These are phyloP conservation scores for Gnatocerus cornutus DNA, from an alignment of 2,888 invertebrate species.

Conservation along the genomic window DNA sequence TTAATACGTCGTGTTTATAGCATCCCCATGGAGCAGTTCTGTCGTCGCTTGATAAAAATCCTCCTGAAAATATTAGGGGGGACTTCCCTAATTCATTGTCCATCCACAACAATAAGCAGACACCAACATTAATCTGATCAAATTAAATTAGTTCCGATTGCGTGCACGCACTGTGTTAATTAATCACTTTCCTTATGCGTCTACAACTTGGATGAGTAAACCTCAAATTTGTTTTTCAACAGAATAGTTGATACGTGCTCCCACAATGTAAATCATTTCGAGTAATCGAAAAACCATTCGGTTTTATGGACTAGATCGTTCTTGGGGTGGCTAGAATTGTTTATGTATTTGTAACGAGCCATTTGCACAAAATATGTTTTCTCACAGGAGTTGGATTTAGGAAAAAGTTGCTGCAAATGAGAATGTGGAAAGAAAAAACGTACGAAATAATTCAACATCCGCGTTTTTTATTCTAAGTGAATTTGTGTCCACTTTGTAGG, in stretches of 20 bases:
- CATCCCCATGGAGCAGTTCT: not conserved
- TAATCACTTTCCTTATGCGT: constrained; percentile 39
- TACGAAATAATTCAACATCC: too few species aligned
- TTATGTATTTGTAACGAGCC: constrained; percentile 29
- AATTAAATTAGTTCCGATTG: constrained; percentile 48
- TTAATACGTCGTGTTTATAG: constrained; percentile 32
- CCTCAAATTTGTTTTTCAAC: not conserved
- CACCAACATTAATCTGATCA: constrained; percentile 43
- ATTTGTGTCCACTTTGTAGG: too few species aligned
- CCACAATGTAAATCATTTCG: constrained; percentile 19
- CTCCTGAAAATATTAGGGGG: constrained; percentile 6
- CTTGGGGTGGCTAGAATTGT: constrained; percentile 8
- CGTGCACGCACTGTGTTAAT: constrained; percentile 47
- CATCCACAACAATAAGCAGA: constrained; percentile 21
- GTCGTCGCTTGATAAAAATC: constrained; percentile 22
- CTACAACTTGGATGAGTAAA: constrained; percentile 8
- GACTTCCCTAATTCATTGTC: constrained; percentile 16
- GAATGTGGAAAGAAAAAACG: too few species aligned
- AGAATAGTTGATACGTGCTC: constrained; percentile 14
- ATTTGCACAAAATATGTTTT: constrained; percentile 11
- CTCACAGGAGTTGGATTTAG: not conserved
- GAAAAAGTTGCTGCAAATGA: constrained; percentile 8
- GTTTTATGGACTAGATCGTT: constrained; percentile 16
- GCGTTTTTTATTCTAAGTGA: too few species aligned
- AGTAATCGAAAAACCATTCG: constrained; percentile 27